phyloP scores from a whole-genome alignment of 2,888 invertebrate genomes.

The Catocala nupta region DNA sequence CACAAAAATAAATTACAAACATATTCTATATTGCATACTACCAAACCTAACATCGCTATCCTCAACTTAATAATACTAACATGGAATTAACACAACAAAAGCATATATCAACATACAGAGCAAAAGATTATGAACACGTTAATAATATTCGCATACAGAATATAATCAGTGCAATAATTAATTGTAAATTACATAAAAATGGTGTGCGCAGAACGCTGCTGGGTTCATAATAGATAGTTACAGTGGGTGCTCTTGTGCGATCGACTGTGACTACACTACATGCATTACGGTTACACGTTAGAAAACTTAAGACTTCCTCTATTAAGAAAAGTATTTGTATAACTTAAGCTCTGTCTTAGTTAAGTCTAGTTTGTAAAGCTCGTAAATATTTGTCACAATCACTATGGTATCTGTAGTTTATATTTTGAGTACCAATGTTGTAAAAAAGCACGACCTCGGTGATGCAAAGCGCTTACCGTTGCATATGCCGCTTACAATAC shows the following conservation, averaged over 20 bases:
- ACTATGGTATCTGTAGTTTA: too few relatives aligned
- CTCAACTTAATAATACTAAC: neutral
- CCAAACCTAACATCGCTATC: too few relatives aligned
- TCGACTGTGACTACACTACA: constrained; percentile 44
- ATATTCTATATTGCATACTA: too few relatives aligned
- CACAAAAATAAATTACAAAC: too few relatives aligned
- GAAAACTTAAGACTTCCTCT: neutral
- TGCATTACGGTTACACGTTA: neutral
- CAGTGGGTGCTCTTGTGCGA: constrained; percentile 50
- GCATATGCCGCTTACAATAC: too few relatives aligned
- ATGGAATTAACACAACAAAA: neutral
- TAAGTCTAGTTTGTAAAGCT: too few relatives aligned
- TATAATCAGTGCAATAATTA: constrained; percentile 53
- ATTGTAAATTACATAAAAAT: constrained; percentile 62
- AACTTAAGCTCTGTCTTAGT: too few relatives aligned
- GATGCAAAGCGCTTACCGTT: too few relatives aligned
- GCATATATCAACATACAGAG: neutral
- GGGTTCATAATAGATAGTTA: constrained; percentile 47
- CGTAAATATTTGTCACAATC: too few relatives aligned
- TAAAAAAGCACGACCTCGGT: too few relatives aligned
- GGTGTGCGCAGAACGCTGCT: constrained; percentile 28
- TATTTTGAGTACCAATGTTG: too few relatives aligned
- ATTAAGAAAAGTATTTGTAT: too few relatives aligned
- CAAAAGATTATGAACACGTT: constrained; percentile 24
- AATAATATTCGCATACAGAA: constrained; percentile 54